Base-by-base conservation (phyloP, 2,888 invertebrate species). In the Temnothorax rugatulus region DNA sequence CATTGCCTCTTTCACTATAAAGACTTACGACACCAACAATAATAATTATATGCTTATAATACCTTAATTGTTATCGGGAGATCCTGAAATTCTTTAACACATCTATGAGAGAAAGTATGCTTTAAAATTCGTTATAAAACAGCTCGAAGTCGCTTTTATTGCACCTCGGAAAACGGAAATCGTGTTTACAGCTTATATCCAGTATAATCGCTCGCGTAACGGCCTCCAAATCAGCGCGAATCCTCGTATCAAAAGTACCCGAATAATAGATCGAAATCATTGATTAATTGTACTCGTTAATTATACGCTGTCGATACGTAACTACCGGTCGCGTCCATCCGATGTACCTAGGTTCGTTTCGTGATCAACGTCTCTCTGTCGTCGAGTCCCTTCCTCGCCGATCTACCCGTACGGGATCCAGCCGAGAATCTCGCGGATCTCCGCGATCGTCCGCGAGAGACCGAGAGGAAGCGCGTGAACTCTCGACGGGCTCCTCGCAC, bases 321-420 rank as follows among this genome's bases (percentile, higher is more conserved):
- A 75, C 75, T 59, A 47, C 47, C 57, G 57, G 57, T 73, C 44
- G 57, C 57, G 74, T 74, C 13, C 57, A 79, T 34, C 41, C 47
- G 74, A 81, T 81, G 79, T 81, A 81, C 79, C 79, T 25, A 75
- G 79, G 79, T 81, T 74, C 29, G 15, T 57, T 57, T 73, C 25
- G 34, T 59, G 47, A 59, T 59, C 59, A 34, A 75, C 38, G 59
- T 29, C 29, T 79, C 57, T 47, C 21, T 44, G 44, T 25, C 57
- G 34, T 71, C 52, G 69, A 54, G 71, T 50, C 4, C 25, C n/a
- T 21, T 44, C 21, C 74, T 59, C 57, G 75, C 41, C 8, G 79
- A 34, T 57, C 18, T 47, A 34, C 73, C 57, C 21, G 18, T 79
- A 44, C 57, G 15, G 57, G 57, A 34, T 79, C 21, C 63, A 15